A percentile compares a stretch with the other conserved stretches of the same genome.
Conservation (phyloP, 2,888 invertebrate genomes). For the Serrognathus titanus region DNA sequence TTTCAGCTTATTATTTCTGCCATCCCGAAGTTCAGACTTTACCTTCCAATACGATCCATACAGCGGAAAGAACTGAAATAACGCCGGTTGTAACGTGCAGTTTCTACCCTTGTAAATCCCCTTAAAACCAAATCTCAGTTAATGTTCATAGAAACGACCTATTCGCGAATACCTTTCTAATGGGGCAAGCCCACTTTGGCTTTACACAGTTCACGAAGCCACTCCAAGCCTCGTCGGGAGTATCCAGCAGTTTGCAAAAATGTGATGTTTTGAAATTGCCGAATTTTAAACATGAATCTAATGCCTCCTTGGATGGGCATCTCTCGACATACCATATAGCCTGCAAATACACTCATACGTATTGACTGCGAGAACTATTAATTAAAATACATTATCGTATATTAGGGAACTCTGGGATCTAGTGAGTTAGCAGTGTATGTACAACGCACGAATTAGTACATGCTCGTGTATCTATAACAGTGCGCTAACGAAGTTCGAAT, state of each 20-base stretch:
- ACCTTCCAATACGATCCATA: conserved; percentile 18
- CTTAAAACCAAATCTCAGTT: background rate
- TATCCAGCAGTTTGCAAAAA: conserved; percentile 10
- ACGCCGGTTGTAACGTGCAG: conserved; percentile 9
- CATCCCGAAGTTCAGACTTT: conserved; percentile 11
- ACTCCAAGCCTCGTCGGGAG: conserved; percentile 10
- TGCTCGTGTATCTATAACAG: too few species aligned
- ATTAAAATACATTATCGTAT: too few species aligned
- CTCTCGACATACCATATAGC: conserved; percentile 14
- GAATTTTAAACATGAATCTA: conserved; percentile 15
- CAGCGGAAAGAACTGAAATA: conserved; percentile 14
- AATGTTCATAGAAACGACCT: background rate
- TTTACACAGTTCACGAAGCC: conserved; percentile 10
- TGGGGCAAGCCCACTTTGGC: conserved; percentile 13
- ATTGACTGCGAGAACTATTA: background rate
- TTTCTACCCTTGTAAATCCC: conserved; percentile 11
- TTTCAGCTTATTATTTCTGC: conserved; percentile 4
- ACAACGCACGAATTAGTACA: too few species aligned
- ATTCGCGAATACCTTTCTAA: conserved; percentile 13
- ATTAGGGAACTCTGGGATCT: too few species aligned
- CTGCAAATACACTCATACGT: conserved; percentile 7
- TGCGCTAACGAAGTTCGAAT: background rate
- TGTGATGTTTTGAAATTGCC: conserved; percentile 8
- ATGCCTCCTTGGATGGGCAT: conserved; percentile 12
- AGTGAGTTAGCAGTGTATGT: too few species aligned